Conservation (phyloP, 2,888 invertebrate species). For the Limnephilus auricula region DNA sequence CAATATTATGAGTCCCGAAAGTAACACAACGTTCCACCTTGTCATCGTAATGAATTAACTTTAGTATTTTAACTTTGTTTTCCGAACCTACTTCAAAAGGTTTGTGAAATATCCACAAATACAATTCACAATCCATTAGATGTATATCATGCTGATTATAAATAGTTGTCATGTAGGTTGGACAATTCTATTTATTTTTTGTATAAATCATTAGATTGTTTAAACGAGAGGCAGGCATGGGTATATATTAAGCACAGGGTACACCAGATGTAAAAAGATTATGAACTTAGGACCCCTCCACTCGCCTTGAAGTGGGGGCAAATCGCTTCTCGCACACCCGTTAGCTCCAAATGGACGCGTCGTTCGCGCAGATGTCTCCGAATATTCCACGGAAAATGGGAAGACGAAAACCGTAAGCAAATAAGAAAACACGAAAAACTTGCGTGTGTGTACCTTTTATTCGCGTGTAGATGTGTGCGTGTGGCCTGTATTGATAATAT, state of each 20-base stretch:
- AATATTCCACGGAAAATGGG: conserved; percentile 26
- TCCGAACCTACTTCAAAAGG: too few species aligned
- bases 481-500: conserved; percentile 65
- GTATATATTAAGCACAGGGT: not conserved
- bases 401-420: conserved; percentile 29
- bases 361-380: conserved; percentile 38
- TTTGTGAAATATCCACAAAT: too few species aligned
- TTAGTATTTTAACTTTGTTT: too few species aligned
- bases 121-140: not conserved
- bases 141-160: not conserved
- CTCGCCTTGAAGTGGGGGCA: conserved; percentile 3
- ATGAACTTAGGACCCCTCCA: not conserved
- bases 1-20: too few species aligned
- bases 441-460: conserved; percentile 61
- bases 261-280: not conserved
- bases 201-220: not conserved
- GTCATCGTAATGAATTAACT: too few species aligned
- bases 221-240: not conserved
- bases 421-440: conserved; percentile 48
- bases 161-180: not conserved
- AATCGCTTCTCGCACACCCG: conserved; percentile 30
- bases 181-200: not conserved
- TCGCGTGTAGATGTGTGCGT: conserved; percentile 60
- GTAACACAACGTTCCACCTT: too few species aligned
- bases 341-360: conserved; percentile 27